Percentiles rank a stretch among this genome's conserved stretches.
These are phyloP conservation scores for Steinernema scapterisci DNA, from an alignment of 2,888 invertebrate genomes.

Conservation along the genomic window DNA sequence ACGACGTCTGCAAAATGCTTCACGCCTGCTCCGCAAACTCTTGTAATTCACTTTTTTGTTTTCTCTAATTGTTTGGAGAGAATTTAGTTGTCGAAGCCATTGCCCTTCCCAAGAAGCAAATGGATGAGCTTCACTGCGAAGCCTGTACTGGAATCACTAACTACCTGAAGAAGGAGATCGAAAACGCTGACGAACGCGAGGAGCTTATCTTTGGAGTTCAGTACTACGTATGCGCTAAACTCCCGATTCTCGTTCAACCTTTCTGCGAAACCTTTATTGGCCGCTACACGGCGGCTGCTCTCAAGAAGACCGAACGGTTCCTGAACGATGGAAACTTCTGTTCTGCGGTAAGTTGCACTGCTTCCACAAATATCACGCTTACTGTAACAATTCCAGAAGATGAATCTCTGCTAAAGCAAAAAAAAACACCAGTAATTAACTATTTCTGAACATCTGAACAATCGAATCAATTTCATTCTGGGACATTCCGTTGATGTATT, in stretches of 20 bases:
- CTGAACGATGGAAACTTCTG: conserved; percentile 7
- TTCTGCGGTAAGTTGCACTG: neutral
- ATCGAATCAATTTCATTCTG: conserved; percentile 16
- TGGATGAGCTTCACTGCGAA: conserved; percentile 31
- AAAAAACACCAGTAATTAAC: neutral
- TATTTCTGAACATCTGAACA: conserved; percentile 7
- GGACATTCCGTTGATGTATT: conserved; percentile 17
- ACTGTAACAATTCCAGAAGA: neutral
- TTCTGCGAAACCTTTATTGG: neutral
- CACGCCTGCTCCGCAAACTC: conserved; percentile 45
- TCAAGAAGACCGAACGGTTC: neutral
- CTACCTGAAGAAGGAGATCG: conserved; percentile 39
- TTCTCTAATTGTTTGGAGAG: neutral
- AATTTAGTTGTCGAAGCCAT: neutral
- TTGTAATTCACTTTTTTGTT: conserved; percentile 34
- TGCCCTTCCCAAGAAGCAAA: conserved; percentile 15
- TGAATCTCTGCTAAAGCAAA: conserved; percentile 1
- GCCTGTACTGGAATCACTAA: conserved; percentile 37
- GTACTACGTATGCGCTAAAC: conserved; percentile 21
- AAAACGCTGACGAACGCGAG: conserved; percentile 25
- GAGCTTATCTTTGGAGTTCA: conserved; percentile 32
- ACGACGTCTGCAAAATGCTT: conserved; percentile 46
- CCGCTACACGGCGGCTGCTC: neutral
- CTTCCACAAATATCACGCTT: neutral
- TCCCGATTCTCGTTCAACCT: neutral